Evolutionary conservation across 2,888 invertebrate species (phyloP).

Genomic region (Pharmacophagus antenor): DNA sequence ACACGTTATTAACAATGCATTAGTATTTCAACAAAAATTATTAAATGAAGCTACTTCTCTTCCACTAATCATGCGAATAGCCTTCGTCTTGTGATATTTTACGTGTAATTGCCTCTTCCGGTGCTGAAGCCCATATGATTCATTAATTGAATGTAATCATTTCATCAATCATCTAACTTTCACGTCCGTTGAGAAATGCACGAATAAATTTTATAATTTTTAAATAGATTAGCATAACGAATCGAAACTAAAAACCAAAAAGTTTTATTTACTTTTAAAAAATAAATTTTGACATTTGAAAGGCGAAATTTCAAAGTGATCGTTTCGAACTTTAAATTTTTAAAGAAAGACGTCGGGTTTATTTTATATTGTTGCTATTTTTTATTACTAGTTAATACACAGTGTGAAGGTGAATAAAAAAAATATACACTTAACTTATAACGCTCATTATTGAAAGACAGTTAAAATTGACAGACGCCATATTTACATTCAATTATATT

Average conservation of each 20-base stretch:
- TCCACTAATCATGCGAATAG: constrained; percentile 17
- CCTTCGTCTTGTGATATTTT: constrained; percentile 18
- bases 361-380: constrained; percentile 3
- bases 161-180: constrained; percentile 10
- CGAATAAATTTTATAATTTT: not conserved
- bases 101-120: constrained; percentile 24
- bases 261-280: constrained; percentile 10
- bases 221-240: not conserved
- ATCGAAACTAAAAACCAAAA: constrained; percentile 14
- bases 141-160: constrained; percentile 23
- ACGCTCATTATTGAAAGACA: constrained; percentile 5
- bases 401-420: not conserved
- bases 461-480: constrained; percentile 30
- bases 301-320: constrained; percentile 16
- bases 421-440: no score
- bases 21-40: no score
- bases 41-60: constrained; percentile 5
- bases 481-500: not conserved
- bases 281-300: constrained; percentile 18
- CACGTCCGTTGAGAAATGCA: not conserved
- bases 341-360: constrained; percentile 6
- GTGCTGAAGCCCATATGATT: constrained; percentile 19
- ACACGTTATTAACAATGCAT: no score
- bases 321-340: constrained; percentile 11
- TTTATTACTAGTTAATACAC: not conserved